These are phyloP conservation scores for Hippopotamus amphibius DNA, from an alignment of 2,113 vertebrate genomes.

Conservation along the genomic window DNA sequence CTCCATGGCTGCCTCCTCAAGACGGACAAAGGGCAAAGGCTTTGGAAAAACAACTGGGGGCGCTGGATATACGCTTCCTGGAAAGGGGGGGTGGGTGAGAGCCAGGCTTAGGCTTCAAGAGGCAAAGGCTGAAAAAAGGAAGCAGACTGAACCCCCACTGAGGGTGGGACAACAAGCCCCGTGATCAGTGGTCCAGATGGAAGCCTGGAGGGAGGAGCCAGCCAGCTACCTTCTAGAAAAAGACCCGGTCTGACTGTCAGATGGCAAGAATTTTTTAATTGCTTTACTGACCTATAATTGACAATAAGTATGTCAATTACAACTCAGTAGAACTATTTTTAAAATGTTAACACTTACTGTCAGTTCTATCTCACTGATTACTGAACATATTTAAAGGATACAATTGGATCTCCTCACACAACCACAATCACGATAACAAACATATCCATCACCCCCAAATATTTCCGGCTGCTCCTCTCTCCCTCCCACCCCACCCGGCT, in stretches of 20 bases:
- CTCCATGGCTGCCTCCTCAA: fast-evolving
- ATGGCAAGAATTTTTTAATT: not conserved
- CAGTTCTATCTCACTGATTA: not conserved
- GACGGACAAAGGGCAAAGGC: not conserved
- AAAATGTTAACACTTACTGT: no score
- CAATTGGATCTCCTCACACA: not conserved
- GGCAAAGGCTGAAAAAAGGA: no score
- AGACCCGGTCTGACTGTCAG: not conserved
- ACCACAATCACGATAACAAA: not conserved
- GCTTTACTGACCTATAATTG: not conserved
- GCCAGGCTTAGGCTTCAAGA: not conserved
- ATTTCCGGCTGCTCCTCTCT: not conserved
- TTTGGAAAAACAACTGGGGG: not conserved
- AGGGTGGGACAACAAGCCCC: not conserved
- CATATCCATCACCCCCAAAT: not conserved
- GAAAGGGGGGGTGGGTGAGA: not conserved
- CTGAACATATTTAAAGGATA: not conserved
- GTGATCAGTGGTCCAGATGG: not conserved
- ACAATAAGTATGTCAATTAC: no score
- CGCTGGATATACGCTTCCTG: fast-evolving
- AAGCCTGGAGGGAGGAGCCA: not conserved
- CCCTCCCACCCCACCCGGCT: not conserved
- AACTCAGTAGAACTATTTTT: no score
- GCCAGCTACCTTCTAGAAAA: not conserved
- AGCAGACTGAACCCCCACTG: not conserved